These are phyloP conservation scores for Drosophila lacicola DNA, from an alignment of 2,888 invertebrate species.

Conservation along the genomic window DNA sequence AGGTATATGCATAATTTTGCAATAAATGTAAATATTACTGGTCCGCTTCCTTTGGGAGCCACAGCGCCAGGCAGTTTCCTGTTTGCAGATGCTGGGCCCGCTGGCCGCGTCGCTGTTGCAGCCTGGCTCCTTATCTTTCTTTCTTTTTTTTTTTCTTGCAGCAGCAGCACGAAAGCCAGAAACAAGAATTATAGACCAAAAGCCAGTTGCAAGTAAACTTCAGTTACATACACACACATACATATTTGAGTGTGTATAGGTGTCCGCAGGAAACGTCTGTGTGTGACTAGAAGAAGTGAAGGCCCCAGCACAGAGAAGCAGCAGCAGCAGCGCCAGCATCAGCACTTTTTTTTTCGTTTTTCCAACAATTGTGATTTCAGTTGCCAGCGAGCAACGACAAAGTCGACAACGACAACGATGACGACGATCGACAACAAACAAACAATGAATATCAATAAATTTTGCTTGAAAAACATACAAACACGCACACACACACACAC, in stretches of 20 bases:
- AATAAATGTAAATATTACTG: slow-evolving; percentile 63
- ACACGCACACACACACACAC: slow-evolving; percentile 27
- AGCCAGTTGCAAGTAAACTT: slow-evolving; percentile 70
- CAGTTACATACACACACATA: slow-evolving; percentile 21
- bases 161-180: slow-evolving; percentile 70
- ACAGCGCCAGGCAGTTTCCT: slow-evolving; percentile 74
- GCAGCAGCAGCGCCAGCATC: slow-evolving; percentile 43
- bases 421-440: slow-evolving; percentile 66
- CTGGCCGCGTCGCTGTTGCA: slow-evolving; percentile 22
- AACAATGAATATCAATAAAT: slow-evolving; percentile 72
- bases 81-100: slow-evolving; percentile 49
- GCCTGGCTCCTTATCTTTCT: slow-evolving; percentile 69
- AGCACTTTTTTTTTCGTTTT: slow-evolving; percentile 41
- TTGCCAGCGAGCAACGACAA: slow-evolving; percentile 51
- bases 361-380: slow-evolving; percentile 68
- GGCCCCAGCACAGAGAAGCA: slow-evolving; percentile 40
- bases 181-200: slow-evolving; percentile 79
- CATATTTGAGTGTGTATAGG: slow-evolving; percentile 22
- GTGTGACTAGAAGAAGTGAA: slow-evolving; percentile 66
- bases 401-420: slow-evolving; percentile 49
- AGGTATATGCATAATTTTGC: slow-evolving; percentile 63
- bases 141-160: slow-evolving; percentile 6
- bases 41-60: slow-evolving; percentile 73
- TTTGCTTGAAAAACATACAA: slow-evolving; percentile 59
- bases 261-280: slow-evolving; percentile 50